phyloP scores from a whole-genome alignment of 2,888 invertebrate genomes.

The Drosophila imparisetae region DNA sequence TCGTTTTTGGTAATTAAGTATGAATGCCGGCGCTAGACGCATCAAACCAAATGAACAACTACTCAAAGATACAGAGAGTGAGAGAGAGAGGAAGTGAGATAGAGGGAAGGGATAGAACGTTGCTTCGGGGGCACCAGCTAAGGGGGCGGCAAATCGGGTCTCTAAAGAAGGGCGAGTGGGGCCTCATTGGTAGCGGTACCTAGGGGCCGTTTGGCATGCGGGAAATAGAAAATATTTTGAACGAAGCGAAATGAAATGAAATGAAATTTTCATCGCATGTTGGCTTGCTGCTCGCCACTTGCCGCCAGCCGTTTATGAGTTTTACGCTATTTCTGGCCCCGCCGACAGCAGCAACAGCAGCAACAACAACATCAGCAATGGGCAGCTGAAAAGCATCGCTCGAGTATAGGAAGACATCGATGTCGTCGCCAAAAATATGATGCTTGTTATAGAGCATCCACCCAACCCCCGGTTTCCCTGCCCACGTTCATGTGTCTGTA shows the following conservation, averaged over 20 bases:
- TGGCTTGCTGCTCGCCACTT: conserved; percentile 46
- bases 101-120: background rate
- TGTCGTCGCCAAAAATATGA: conserved; percentile 63
- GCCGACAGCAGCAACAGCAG: conserved; percentile 61
- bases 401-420: conserved; percentile 62
- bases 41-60: conserved; percentile 52
- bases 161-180: conserved; percentile 11
- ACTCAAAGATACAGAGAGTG: conserved; percentile 1
- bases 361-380: conserved; percentile 37
- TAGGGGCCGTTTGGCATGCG: conserved; percentile 79
- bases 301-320: conserved; percentile 71
- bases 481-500: conserved; percentile 43
- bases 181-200: conserved; percentile 63
- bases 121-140: conserved; percentile 22
- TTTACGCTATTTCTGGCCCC: conserved; percentile 78
- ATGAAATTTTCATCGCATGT: conserved; percentile 76
- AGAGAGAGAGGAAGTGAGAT: background rate
- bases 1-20: conserved; percentile 77
- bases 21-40: conserved; percentile 79
- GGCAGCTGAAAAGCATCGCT: conserved; percentile 69
- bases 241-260: conserved; percentile 55
- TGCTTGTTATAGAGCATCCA: conserved; percentile 58
- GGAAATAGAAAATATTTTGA: conserved; percentile 76
- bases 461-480: conserved; percentile 16
- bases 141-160: conserved; percentile 5